Evolutionary conservation across 2,888 invertebrate species (phyloP).

Genomic region (Chymomyza fuscimana): DNA sequence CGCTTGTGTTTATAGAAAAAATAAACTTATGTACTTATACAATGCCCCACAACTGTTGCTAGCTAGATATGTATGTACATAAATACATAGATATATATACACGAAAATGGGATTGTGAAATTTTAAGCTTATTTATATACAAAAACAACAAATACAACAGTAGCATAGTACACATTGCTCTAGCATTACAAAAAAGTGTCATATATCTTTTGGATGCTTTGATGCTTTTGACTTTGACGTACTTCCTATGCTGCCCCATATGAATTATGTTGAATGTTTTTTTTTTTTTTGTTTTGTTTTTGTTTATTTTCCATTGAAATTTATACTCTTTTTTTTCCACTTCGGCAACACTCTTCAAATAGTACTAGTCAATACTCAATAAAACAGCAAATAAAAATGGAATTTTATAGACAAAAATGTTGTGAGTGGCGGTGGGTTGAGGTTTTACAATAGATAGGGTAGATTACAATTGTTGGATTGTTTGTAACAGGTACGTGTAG

Average conservation of each 20-base stretch:
- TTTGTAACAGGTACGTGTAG: too few relatives aligned
- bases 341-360: background rate
- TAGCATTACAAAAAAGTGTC: conserved; percentile 11
- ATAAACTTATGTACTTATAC: background rate
- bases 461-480: too few relatives aligned
- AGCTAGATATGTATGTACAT: conserved; percentile 12
- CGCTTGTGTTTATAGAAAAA: conserved; percentile 55
- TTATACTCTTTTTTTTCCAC: background rate
- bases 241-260: conserved; percentile 2
- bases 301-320: background rate
- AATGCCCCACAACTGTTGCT: conserved; percentile 16
- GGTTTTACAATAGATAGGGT: background rate
- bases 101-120: conserved; percentile 50
- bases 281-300: background rate
- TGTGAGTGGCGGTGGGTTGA: background rate
- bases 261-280: conserved; percentile 7
- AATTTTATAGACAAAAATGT: background rate
- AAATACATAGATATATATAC: conserved; percentile 24
- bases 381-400: background rate
- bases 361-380: background rate
- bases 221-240: conserved; percentile 5
- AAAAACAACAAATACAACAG: conserved; percentile 12
- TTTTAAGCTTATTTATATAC: conserved; percentile 51
- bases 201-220: background rate
- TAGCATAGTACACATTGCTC: background rate